Base-by-base conservation (phyloP, 2,797 vertebrate genomes). In the Cynodonichthys magdalenae region DNA sequence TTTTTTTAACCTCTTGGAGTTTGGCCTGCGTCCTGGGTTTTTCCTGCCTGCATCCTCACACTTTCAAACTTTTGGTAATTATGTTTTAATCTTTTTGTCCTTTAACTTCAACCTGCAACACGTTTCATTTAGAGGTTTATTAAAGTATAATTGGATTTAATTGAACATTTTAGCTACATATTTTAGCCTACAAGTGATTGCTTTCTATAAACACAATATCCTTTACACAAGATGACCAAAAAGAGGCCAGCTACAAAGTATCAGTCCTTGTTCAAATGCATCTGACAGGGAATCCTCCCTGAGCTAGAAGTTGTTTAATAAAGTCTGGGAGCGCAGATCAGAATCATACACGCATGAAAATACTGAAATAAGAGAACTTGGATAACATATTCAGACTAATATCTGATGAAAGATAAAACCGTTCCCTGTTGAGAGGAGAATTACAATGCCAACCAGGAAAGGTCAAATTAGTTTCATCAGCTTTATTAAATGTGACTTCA, bases 381-480 rank as follows among this genome's bases (percentile, higher is more conserved):
- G 41, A 19, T 66, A 49, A 49, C 41, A 48, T 2, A 58, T 67
- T 63, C n/a, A 44, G 39, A 73, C 50, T 58, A 31, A 71, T 53
- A 18, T 63, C 12, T 66, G n/a, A 51, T 53, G 64, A 58, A 62
- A 59, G 39, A 66, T 31, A 80, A 71, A 61, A 69, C 64, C 44
- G 65, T 60, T 53, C 48, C 15, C 69, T 39, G 69, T 71, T 42
- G 6, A 58, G 52, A 54, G 42, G 48, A 68, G 39, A 57, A 80
- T 82, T 71, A 66, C 52, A 69, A 81, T 56, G 45, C 36, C 75
- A 81, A 57, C 64, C 50, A 59, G 31, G 41, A 85, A 86, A 86
- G 77, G 74, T 86, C 63, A 83, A 55, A 65, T 64, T 71, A 66
- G 45, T 75, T 63, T 74, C 17, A 50, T 44, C 4, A 15, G 56